Evolutionary conservation across 2,113 vertebrate genomes (phyloP).

Genomic region (Bujurquina vittata): DNA sequence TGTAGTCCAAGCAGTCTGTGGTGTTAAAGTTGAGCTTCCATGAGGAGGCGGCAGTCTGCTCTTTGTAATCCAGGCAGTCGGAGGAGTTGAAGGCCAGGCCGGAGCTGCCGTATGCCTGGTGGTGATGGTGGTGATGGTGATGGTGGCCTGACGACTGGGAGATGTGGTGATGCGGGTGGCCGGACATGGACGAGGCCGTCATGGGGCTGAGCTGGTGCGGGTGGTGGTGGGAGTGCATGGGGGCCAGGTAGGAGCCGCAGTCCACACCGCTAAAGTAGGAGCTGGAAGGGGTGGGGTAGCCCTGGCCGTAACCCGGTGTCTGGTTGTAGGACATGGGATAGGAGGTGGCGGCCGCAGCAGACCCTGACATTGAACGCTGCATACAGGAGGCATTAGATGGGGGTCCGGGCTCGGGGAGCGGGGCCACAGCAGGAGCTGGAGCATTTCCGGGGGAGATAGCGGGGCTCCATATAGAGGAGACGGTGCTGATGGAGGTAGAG

Average conservation of each 20-base stretch:
- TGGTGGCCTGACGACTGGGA: constrained; percentile 92
- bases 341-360: constrained; percentile 79
- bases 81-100: constrained; percentile 94
- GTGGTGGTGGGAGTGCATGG: constrained; percentile 96
- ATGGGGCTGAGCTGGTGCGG: constrained; percentile 97
- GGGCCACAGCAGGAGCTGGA: constrained; percentile 79
- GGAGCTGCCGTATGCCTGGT: constrained; percentile 89
- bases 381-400: constrained; percentile 91
- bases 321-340: constrained; percentile 96
- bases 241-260: constrained; percentile 94
- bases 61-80: constrained; percentile 99
- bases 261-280: constrained; percentile 97
- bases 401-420: constrained; percentile 86
- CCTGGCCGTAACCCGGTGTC: constrained; percentile 90
- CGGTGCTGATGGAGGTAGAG: constrained; percentile 87
- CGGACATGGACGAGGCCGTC: constrained; percentile 90
- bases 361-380: constrained; percentile 88
- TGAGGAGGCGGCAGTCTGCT: constrained; percentile 87
- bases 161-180: constrained; percentile 89
- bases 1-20: constrained; percentile 99
- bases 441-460: constrained; percentile 93
- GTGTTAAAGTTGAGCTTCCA: constrained; percentile 99
- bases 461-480: constrained; percentile 97
- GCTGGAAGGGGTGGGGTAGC: constrained; percentile 89
- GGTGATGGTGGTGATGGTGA: constrained; percentile 90